Evolutionary conservation across 2,888 invertebrate genomes (phyloP), one percentile per base, ranked within the genome.

Genomic region (Andrena hattorfiana): DNA sequence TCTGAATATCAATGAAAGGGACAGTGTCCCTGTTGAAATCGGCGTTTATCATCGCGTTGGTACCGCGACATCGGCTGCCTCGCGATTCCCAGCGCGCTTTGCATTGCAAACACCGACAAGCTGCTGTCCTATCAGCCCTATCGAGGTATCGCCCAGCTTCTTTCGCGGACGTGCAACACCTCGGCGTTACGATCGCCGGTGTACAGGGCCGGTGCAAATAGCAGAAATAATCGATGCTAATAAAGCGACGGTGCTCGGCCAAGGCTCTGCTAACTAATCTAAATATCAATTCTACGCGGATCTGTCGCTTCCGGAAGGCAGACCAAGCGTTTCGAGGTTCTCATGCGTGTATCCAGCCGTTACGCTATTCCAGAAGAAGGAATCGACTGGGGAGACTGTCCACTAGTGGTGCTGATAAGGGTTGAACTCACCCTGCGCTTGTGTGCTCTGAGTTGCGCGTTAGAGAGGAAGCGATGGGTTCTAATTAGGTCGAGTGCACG

Each of bases 1-100:
- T 84, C 74, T 84, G 82, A 87, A 86, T 88, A 79, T 81, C 84
- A 88, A 85, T 86, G 78, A 72, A 76, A 60, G 59, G 32, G 32
- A 13, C 13, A 59, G 56, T 60, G 23, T 71, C 66, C 59, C 56
- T 56, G 42, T 71, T 30, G 30, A 64, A 73, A 79, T 62, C 74
- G 56, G 54, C 68, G 68, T 77, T 81, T 81, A 81, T 81, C 71
- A 83, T 81, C 62, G 54, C 30, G 42, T 30, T 32, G 16, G 69
- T 81, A 32, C 32, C 72, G 51, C 54, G 66, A 69, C 64, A 74
- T 67, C 32, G 66, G 48, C 70, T 0, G 13, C 48, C 28, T 80
- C 82, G 74, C 59, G 73, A 32, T 73, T 69, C 54, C 59, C 10
- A 30, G 66, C 16, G 32, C 42, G 32, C 51, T 84, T 81, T 79